phyloP scores from a whole-genome alignment of 2,113 vertebrate species.

The Lethenteron camtschaticum region DNA sequence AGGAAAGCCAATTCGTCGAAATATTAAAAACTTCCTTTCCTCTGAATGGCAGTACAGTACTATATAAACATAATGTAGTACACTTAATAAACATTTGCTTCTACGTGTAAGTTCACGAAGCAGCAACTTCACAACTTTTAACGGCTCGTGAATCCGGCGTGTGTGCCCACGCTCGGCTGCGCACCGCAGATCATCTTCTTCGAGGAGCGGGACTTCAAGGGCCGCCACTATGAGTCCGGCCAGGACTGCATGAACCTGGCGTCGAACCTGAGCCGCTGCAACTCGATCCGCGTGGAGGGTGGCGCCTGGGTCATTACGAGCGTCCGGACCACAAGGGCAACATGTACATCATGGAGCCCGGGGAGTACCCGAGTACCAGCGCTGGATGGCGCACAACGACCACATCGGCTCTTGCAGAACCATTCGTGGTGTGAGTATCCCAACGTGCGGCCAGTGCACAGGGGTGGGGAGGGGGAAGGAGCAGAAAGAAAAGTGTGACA shows the following conservation, averaged over 20 bases:
- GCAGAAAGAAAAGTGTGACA: too few relatives aligned
- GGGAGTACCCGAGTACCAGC: conserved; percentile 51
- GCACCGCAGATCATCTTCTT: conserved; percentile 42
- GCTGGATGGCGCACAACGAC: conserved; percentile 59
- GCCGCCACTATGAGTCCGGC: conserved; percentile 46
- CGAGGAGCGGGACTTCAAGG: conserved; percentile 61
- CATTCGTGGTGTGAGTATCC: conserved; percentile 41
- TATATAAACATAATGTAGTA: too few relatives aligned
- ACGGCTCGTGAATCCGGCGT: too few relatives aligned
- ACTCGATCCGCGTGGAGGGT: conserved; percentile 57
- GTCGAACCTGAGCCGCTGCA: conserved; percentile 61
- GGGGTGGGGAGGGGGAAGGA: too few relatives aligned
- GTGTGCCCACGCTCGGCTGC: too few relatives aligned
- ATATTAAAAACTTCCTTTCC: too few relatives aligned
- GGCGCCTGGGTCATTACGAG: conserved; percentile 60
- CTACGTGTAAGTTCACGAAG: too few relatives aligned
- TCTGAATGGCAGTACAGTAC: too few relatives aligned
- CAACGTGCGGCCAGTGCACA: neutral
- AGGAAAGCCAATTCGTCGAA: too few relatives aligned
- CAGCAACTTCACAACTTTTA: too few relatives aligned
- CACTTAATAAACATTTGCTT: too few relatives aligned
- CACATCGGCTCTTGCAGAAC: conserved; percentile 73
- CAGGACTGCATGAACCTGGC: conserved; percentile 68
- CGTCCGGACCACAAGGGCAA: conserved; percentile 56
- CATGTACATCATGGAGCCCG: conserved; percentile 59